Conservation (phyloP, 2,113 vertebrate species). For the Nothocercus julius region DNA sequence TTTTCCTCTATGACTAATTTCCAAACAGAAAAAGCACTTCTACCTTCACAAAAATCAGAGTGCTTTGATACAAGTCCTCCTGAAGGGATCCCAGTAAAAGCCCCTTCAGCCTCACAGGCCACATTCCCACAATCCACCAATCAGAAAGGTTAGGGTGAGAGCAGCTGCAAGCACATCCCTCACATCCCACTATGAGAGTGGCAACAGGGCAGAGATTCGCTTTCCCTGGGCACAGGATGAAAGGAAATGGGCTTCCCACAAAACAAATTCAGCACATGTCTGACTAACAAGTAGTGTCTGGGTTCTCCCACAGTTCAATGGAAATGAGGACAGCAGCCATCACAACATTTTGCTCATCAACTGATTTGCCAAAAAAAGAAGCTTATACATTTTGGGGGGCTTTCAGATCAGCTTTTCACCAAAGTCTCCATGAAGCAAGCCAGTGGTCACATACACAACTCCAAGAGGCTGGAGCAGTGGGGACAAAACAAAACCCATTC, state of each 20-base stretch:
- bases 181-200: neutral
- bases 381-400: neutral
- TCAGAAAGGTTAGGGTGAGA: neutral
- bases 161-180: neutral
- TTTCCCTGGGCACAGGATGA: neutral
- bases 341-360: neutral
- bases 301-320: conserved; percentile 24
- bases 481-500: neutral
- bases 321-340: conserved; percentile 16
- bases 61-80: neutral
- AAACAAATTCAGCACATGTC: neutral
- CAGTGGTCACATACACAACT: neutral
- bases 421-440: rapidly evolving
- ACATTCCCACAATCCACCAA: neutral
- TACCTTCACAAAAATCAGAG: neutral
- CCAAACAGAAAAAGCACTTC: neutral
- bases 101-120: neutral
- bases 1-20: neutral
- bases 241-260: neutral
- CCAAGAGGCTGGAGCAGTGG: neutral
- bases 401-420: neutral
- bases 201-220: neutral
- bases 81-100: neutral
- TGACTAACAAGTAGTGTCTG: neutral
- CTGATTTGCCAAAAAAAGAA: neutral